Percentiles rank a stretch among this genome's conserved stretches.
phyloP scores from a whole-genome alignment of 2,113 vertebrate genomes.

The Bufo bufo region DNA sequence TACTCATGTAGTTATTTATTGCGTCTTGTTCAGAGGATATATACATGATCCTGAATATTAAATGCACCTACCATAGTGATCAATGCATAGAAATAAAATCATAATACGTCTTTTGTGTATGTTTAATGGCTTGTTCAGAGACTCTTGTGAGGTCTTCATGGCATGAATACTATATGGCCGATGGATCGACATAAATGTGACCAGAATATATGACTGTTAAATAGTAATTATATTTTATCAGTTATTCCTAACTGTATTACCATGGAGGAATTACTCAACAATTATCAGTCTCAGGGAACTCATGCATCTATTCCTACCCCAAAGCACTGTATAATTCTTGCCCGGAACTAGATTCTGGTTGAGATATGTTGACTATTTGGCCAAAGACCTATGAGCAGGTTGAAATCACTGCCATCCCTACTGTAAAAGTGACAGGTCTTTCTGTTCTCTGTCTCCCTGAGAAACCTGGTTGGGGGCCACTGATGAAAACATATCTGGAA shows the following conservation, averaged over 20 bases:
- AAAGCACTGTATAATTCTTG: background rate
- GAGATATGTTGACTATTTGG: too few species aligned
- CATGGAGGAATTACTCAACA: too few species aligned
- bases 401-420: too few species aligned
- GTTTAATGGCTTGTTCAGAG: background rate
- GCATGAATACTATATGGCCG: background rate
- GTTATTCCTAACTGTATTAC: too few species aligned
- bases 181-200: background rate
- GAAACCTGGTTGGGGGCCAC: background rate
- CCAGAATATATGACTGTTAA: background rate
- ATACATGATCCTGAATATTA: slow-evolving; percentile 17
- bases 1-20: slow-evolving; percentile 25
- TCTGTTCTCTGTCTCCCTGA: too few species aligned
- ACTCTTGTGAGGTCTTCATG: background rate
- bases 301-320: background rate
- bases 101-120: too few species aligned
- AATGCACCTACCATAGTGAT: background rate
- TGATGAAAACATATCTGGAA: background rate
- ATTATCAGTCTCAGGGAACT: background rate
- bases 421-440: too few species aligned
- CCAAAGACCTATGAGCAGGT: too few species aligned
- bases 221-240: too few species aligned
- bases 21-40: background rate
- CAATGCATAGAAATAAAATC: background rate
- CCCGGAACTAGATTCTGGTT: background rate